These are phyloP conservation scores for Channa striata DNA, from an alignment of 2,797 vertebrate species.

Conservation along the genomic window DNA sequence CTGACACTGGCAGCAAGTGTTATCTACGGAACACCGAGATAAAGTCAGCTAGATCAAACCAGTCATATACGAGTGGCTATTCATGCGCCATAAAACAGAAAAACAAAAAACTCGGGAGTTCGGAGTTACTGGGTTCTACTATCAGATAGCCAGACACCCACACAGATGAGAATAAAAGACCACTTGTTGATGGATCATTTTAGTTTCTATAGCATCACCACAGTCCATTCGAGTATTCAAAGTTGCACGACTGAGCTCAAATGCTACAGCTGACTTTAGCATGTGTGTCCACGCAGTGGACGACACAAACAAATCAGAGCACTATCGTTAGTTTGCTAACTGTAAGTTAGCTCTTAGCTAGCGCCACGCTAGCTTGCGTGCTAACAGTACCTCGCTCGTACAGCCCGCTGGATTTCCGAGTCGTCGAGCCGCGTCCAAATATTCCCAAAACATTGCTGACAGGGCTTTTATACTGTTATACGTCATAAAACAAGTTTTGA, in stretches of 20 bases:
- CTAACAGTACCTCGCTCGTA: conserved; percentile 74
- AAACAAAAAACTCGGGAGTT: neutral
- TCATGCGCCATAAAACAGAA: neutral
- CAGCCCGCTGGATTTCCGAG: conserved; percentile 64
- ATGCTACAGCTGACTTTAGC: accelerated
- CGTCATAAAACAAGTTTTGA: conserved; percentile 31
- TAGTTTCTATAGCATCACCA: conserved; percentile 13
- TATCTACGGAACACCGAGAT: conserved; percentile 21
- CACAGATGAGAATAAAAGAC: conserved; percentile 51
- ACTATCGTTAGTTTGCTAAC: conserved; percentile 20
- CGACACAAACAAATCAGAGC: conserved; percentile 12
- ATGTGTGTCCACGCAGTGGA: neutral
- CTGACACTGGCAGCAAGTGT: conserved; percentile 21
- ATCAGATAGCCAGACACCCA: conserved; percentile 14
- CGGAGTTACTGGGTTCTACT: conserved; percentile 3
- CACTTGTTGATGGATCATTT: conserved; percentile 73
- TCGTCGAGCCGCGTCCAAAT: conserved; percentile 58
- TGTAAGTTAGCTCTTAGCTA: conserved; percentile 46
- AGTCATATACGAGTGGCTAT: neutral
- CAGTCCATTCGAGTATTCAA: neutral
- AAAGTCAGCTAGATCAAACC: neutral
- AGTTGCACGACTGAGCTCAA: neutral
- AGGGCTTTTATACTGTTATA: conserved; percentile 16
- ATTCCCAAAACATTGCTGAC: conserved; percentile 66
- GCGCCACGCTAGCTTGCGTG: conserved; percentile 62